Evolutionary conservation across 2,888 invertebrate genomes (phyloP).

Genomic region (Eilema sororculum): DNA sequence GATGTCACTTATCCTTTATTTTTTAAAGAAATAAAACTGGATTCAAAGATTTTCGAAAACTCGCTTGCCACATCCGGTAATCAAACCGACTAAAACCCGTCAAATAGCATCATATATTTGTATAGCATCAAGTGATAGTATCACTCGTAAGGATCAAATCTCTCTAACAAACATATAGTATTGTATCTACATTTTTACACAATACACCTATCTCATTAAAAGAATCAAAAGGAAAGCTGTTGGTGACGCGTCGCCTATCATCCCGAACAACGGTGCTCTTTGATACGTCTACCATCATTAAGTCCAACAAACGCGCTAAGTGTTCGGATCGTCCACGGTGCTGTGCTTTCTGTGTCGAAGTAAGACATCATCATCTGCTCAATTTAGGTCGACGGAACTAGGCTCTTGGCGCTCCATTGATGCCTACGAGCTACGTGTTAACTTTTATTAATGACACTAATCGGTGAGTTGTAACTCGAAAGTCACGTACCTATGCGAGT

Average conservation of each 20-base stretch:
- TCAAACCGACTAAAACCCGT: too few relatives aligned
- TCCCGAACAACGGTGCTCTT: constrained; percentile 10
- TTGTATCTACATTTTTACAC: constrained; percentile 15
- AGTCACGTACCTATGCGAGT: background rate
- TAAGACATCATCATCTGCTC: background rate
- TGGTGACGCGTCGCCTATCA: constrained; percentile 14
- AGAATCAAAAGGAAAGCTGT: constrained; percentile 8
- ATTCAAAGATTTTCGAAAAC: too few relatives aligned
- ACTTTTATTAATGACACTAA: constrained; percentile 6
- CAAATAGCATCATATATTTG: too few relatives aligned
- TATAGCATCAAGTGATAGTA: too few relatives aligned
- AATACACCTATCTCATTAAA: constrained; percentile 6
- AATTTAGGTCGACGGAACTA: background rate
- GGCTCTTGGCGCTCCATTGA: background rate
- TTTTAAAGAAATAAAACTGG: too few relatives aligned
- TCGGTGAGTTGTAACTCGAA: background rate
- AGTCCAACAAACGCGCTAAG: constrained; percentile 11
- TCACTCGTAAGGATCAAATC: too few relatives aligned
- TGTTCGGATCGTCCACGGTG: background rate
- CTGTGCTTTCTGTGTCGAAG: constrained; percentile 1
- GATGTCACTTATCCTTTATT: too few relatives aligned
- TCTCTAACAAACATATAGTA: too few relatives aligned
- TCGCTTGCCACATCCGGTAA: too few relatives aligned
- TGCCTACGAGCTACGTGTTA: constrained; percentile 11
- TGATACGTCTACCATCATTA: constrained; percentile 9